Evolutionary conservation across 2,797 vertebrate genomes (phyloP).

Genomic region (Arnoldichthys spilopterus): DNA sequence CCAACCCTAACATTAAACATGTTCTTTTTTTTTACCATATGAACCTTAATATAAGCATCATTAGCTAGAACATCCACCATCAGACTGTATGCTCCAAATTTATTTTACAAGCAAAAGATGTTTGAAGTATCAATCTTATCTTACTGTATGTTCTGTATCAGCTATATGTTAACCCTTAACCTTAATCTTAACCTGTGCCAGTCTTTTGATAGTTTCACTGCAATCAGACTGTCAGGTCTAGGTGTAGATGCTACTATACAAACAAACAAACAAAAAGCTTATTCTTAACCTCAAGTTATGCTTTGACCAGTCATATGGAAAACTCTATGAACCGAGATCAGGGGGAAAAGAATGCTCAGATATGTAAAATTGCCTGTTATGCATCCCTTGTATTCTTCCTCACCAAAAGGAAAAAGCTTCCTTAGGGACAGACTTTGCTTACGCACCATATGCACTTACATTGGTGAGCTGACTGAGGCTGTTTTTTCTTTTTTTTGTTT

Average conservation of each 20-base stretch:
- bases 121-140: neutral
- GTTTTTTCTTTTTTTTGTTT: too few relatives aligned
- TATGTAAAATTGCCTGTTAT: slow-evolving; percentile 8
- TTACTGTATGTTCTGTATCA: neutral
- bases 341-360: slow-evolving; percentile 6
- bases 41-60: neutral
- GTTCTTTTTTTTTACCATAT: neutral
- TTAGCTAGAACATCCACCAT: too few relatives aligned
- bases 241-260: neutral
- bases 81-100: neutral
- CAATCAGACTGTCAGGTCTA: neutral
- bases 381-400: slow-evolving; percentile 10
- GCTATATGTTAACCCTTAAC: slow-evolving; percentile 3
- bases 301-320: neutral
- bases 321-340: slow-evolving; percentile 4
- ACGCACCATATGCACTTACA: slow-evolving; percentile 6
- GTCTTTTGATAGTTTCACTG: neutral
- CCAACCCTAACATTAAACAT: neutral
- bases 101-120: neutral
- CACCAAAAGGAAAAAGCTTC: slow-evolving; percentile 19
- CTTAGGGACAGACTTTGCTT: slow-evolving; percentile 23
- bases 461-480: slow-evolving; percentile 1
- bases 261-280: neutral
- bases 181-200: neutral
- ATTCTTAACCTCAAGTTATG: neutral